These are phyloP conservation scores for Bovichtus variegatus DNA, from an alignment of 2,797 vertebrate species.

Conservation along the genomic window DNA sequence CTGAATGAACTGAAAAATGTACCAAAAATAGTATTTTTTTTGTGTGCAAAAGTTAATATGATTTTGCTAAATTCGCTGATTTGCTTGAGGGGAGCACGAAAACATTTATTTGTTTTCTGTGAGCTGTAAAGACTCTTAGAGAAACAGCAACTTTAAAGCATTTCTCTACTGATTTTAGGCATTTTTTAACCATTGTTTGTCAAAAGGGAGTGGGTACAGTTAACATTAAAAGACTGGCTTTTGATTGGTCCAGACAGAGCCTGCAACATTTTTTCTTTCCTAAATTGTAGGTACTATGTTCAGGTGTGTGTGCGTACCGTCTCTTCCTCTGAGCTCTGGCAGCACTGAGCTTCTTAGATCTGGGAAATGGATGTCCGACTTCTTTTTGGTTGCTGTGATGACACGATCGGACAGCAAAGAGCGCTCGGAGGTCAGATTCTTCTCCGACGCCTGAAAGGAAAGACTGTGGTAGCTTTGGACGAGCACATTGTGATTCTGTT, in stretches of 20 bases:
- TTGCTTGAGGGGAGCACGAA: too few species aligned
- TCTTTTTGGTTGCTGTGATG: conserved; percentile 26
- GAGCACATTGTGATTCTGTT: background rate
- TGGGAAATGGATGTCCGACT: conserved; percentile 63
- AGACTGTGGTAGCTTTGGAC: background rate
- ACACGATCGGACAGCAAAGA: conserved; percentile 44
- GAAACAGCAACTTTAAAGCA: background rate
- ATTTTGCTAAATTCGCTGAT: too few species aligned
- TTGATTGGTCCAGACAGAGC: background rate
- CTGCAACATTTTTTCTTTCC: background rate
- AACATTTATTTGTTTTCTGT: background rate
- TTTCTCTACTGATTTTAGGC: background rate
- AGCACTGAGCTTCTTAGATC: conserved; percentile 59
- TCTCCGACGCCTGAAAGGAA: conserved; percentile 58
- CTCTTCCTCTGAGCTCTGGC: conserved; percentile 61
- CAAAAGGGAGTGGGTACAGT: background rate
- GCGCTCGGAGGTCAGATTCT: conserved; percentile 41
- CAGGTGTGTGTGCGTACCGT: conserved; percentile 34
- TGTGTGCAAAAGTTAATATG: too few species aligned
- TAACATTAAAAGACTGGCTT: background rate
- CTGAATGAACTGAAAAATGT: background rate
- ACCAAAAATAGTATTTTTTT: too few species aligned
- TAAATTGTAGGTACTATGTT: background rate
- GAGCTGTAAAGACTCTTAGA: background rate
- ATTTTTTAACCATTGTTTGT: background rate